phyloP scores from a whole-genome alignment of 2,113 vertebrate species.

The Alethe castanea region DNA sequence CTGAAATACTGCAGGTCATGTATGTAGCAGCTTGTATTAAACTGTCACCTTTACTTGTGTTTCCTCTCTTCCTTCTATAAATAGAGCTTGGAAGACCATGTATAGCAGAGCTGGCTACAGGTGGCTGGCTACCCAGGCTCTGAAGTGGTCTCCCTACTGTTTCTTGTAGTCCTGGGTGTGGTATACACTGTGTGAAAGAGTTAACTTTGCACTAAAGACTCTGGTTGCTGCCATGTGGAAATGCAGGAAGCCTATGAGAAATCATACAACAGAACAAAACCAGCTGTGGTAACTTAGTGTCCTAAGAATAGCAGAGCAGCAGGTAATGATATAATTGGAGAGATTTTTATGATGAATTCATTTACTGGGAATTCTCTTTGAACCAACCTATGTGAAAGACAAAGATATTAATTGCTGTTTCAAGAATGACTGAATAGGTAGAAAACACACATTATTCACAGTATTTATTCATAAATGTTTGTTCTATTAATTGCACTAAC shows the following conservation, averaged over 20 bases:
- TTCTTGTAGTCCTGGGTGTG: neutral
- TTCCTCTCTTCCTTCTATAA: neutral
- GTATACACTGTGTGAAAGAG: neutral
- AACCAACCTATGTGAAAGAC: neutral
- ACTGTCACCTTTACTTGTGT: neutral
- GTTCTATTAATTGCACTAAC: neutral
- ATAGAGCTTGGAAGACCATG: neutral
- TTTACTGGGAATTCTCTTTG: neutral
- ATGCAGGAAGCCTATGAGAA: neutral
- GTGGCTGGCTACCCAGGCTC: neutral
- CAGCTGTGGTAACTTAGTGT: neutral
- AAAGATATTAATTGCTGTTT: neutral
- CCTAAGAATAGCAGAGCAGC: neutral
- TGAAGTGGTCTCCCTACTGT: rapidly evolving
- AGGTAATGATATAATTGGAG: neutral
- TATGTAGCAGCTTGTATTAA: neutral
- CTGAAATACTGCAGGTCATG: neutral
- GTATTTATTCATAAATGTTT: neutral
- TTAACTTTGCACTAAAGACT: neutral
- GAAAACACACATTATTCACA: neutral
- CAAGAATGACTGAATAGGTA: neutral
- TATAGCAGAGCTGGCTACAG: neutral
- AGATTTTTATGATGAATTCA: neutral
- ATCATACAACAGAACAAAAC: neutral
- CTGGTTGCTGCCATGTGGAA: neutral